Base-by-base conservation (phyloP, 1,140 invertebrate genomes). In the Lysiphlebus fabarum region DNA sequence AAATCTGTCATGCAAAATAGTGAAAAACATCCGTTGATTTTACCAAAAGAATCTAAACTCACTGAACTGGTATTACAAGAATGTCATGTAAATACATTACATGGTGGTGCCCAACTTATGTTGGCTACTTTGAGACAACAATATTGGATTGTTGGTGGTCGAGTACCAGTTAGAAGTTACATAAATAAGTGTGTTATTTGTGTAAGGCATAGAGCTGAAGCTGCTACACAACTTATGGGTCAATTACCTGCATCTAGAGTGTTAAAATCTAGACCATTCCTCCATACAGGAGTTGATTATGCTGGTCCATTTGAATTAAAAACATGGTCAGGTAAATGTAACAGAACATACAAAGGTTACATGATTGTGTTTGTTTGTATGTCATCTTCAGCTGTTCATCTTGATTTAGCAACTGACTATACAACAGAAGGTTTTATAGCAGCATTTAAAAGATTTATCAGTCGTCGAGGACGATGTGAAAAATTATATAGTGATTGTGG, bases 81-180 rank as follows among this genome's bases (percentile, higher is more conserved):
- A 0, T 55, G 54, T 53, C 72, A 74, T 63, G 11, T 44, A 8
- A 51, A 33, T 6, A 53, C 57, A 40, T 37, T 67, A 10, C 70
- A 74, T 60, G 63, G 62, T 5, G 66, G 70, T 6, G 47, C 63
- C 6, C 56, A 63, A 53, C 36, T 58, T 4, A 49, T 56, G n/a
- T n/a, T n/a, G n/a, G n/a, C n/a, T n/a, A n/a, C n/a, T n/a, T n/a
- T n/a, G n/a, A n/a, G n/a, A n/a, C n/a, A n/a, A n/a, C n/a, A n/a
- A n/a, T n/a, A n/a, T n/a, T n/a, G n/a, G n/a, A n/a, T n/a, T n/a
- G n/a, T n/a, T n/a, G n/a, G n/a, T n/a, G n/a, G n/a, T n/a, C n/a
- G n/a, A n/a, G n/a, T n/a, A n/a, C n/a, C n/a, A n/a, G n/a, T n/a
- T n/a, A n/a, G n/a, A n/a, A n/a, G n/a, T n/a, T n/a, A n/a, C n/a